Evolutionary conservation across 2,113 vertebrate genomes (phyloP).

Genomic region (Grammomys surdaster): DNA sequence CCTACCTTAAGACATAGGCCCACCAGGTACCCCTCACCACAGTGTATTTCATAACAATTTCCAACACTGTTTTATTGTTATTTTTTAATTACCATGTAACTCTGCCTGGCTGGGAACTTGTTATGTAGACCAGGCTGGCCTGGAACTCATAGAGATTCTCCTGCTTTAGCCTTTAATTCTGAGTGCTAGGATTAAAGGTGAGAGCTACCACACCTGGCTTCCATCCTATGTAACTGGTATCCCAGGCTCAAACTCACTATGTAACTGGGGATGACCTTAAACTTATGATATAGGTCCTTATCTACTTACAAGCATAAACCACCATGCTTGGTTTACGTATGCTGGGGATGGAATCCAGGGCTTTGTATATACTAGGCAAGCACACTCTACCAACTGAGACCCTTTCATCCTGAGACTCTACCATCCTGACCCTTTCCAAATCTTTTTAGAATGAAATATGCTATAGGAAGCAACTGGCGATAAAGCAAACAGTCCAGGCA

Average conservation of each 20-base stretch:
- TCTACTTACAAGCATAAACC: not conserved
- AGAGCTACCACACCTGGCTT: not conserved
- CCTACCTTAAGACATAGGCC: too few species aligned
- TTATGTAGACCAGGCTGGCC: not conserved
- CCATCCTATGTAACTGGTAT: not conserved
- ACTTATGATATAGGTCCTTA: not conserved
- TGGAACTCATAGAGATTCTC: not conserved
- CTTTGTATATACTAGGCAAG: not conserved
- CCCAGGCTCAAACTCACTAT: not conserved
- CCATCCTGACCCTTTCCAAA: not conserved
- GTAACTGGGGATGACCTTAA: not conserved
- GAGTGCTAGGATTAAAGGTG: too few species aligned
- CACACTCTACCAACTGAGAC: not conserved
- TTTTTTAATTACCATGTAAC: not conserved
- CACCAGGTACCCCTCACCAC: too few species aligned
- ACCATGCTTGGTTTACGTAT: not conserved
- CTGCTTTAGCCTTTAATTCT: not conserved
- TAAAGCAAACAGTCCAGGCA: not conserved
- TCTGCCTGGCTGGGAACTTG: not conserved
- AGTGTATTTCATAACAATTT: not conserved
- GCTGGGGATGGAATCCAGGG: not conserved
- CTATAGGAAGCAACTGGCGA: not conserved
- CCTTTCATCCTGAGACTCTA: too few species aligned
- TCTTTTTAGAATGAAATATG: conserved; percentile 13
- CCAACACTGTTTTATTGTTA: not conserved